Evolutionary conservation across 2,113 vertebrate species (phyloP).

Genomic region (Mustelus asterias): DNA sequence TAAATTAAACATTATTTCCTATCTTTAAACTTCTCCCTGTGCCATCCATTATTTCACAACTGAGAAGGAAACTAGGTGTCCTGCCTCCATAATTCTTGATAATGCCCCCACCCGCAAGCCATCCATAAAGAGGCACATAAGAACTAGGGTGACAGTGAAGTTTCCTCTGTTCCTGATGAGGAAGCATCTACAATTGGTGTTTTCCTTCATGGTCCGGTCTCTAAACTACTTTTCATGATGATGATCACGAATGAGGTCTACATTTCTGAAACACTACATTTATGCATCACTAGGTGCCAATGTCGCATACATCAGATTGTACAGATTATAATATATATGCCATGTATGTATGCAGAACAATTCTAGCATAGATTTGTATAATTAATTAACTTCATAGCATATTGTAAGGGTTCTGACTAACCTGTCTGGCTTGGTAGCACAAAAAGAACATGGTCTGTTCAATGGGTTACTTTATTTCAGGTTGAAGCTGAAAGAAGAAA

Average conservation of each 20-base stretch:
- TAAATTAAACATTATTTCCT: neutral
- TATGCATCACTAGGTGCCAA: neutral
- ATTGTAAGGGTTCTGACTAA: neutral
- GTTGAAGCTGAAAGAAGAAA: constrained; percentile 90
- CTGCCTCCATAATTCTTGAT: neutral
- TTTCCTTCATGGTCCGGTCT: neutral
- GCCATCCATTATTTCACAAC: neutral
- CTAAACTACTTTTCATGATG: neutral
- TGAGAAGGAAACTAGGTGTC: neutral
- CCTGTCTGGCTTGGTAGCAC: neutral
- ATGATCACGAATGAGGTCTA: neutral
- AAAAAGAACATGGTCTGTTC: neutral
- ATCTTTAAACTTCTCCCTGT: neutral
- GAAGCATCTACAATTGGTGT: neutral
- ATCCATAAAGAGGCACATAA: neutral
- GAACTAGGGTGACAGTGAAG: neutral
- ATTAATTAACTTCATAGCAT: neutral
- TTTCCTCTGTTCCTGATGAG: neutral
- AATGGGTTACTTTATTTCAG: constrained; percentile 48
- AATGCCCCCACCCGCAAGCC: neutral
- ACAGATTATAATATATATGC: neutral
- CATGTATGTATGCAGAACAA: neutral
- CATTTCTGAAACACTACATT: neutral
- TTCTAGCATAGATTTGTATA: neutral
- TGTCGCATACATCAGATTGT: neutral